Percentiles rank a stretch among this genome's conserved stretches.
These are phyloP conservation scores for Xestobium rufovillosum DNA, from an alignment of 2,888 invertebrate genomes.

Conservation along the genomic window DNA sequence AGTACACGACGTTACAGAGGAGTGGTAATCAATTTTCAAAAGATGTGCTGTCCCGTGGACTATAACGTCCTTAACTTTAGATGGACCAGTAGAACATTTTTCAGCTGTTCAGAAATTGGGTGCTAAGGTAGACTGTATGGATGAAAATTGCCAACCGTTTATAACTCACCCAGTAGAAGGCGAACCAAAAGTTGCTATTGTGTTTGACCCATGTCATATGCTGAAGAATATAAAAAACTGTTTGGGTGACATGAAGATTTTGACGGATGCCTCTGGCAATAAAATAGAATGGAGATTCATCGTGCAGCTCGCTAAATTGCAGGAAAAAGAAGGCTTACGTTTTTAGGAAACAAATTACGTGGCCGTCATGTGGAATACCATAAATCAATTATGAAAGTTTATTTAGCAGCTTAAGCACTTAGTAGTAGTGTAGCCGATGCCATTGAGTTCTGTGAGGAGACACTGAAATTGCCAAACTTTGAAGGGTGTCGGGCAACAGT, in stretches of 20 bases:
- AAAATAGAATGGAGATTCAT: slow-evolving; percentile 2
- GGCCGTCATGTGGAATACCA: neutral
- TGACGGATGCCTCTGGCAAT: neutral
- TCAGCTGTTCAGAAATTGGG: neutral
- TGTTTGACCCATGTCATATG: neutral
- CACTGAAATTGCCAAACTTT: slow-evolving; percentile 22
- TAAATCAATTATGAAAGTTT: slow-evolving; percentile 7
- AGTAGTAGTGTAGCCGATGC: slow-evolving; percentile 25
- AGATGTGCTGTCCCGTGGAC: no score
- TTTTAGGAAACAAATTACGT: slow-evolving; percentile 1
- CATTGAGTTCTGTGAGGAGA: slow-evolving; percentile 21
- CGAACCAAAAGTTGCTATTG: neutral
- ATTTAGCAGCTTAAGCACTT: slow-evolving; percentile 13
- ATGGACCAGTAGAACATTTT: slow-evolving; percentile 7
- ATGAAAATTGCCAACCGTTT: neutral
- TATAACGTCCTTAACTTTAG: slow-evolving; percentile 7
- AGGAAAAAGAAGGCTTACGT: neutral
- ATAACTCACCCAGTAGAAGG: neutral
- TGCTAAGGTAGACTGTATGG: neutral
- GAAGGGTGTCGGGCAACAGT: slow-evolving; percentile 19
- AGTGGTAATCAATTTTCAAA: no score
- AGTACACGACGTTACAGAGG: no score
- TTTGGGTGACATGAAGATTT: neutral
- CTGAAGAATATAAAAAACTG: slow-evolving; percentile 1
- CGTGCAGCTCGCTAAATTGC: neutral